Percentiles rank a stretch among this genome's conserved stretches.
Conservation (phyloP, 2,113 vertebrate genomes). For the Protobothrops mucrosquamatus region DNA sequence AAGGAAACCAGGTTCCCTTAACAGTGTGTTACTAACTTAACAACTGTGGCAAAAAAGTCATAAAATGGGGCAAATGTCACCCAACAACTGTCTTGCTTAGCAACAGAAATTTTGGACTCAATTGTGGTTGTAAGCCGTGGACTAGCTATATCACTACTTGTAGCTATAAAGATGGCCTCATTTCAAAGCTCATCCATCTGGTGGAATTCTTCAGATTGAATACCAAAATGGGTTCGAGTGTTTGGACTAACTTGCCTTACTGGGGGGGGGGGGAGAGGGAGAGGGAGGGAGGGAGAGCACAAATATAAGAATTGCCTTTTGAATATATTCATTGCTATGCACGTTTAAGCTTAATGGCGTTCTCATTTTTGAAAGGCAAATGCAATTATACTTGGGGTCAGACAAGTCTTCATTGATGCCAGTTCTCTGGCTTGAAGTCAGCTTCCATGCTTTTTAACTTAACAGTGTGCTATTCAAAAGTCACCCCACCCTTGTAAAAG, state of each 20-base stretch:
- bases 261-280: not conserved
- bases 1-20: not conserved
- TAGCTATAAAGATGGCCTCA: not conserved
- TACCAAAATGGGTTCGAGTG: constrained; percentile 17
- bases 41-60: not conserved
- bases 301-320: not conserved
- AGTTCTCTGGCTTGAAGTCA: constrained; percentile 14
- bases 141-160: not conserved
- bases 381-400: constrained; percentile 25
- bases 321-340: not conserved
- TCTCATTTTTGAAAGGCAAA: constrained; percentile 23
- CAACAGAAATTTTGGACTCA: not conserved
- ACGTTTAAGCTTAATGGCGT: constrained; percentile 25
- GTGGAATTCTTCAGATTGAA: not conserved
- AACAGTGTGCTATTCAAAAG: constrained; percentile 44
- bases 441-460: constrained; percentile 43
- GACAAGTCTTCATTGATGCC: constrained; percentile 31
- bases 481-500: not conserved
- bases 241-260: not conserved
- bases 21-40: not conserved
- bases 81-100: not conserved
- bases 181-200: not conserved
- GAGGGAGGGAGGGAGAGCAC: not conserved
- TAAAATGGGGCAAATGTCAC: not conserved
- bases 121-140: not conserved